These are phyloP conservation scores for Mactromeris polynyma DNA, from an alignment of 2,888 invertebrate species.

Conservation along the genomic window DNA sequence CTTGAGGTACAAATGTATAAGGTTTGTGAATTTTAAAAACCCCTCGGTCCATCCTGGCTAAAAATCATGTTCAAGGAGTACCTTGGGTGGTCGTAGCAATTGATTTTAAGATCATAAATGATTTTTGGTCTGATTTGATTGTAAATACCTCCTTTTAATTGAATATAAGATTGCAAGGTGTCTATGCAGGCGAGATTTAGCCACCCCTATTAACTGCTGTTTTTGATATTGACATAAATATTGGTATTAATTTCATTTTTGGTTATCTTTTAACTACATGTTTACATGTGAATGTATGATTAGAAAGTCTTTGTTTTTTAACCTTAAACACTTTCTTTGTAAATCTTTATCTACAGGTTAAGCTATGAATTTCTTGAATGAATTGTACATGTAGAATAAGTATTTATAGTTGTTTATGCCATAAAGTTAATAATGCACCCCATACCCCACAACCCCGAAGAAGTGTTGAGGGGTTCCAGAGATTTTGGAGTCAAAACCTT, in stretches of 20 bases:
- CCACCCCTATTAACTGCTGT: background rate
- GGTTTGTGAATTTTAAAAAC: background rate
- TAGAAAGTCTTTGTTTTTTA: too few relatives aligned
- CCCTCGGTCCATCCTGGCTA: slow-evolving; percentile 1
- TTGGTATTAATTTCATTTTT: background rate
- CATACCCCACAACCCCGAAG: too few relatives aligned
- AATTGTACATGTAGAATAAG: too few relatives aligned
- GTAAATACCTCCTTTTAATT: background rate
- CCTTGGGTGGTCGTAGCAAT: slow-evolving; percentile 4
- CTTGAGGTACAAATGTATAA: background rate
- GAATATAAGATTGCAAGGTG: slow-evolving; percentile 6
- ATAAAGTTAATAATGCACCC: too few relatives aligned
- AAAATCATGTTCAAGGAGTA: slow-evolving; percentile 6
- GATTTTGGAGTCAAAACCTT: too few relatives aligned
- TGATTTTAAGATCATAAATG: slow-evolving; percentile 10
- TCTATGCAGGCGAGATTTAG: background rate
- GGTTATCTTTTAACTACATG: background rate
- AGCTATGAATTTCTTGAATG: too few relatives aligned
- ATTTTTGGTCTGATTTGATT: slow-evolving; percentile 7
- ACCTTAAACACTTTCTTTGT: too few relatives aligned
- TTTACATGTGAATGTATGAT: background rate
- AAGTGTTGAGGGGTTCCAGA: too few relatives aligned
- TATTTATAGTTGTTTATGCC: too few relatives aligned
- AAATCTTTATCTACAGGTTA: too few relatives aligned
- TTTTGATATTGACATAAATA: slow-evolving; percentile 18